Percentiles rank a stretch among this genome's conserved stretches.
These are phyloP conservation scores for Orthochromis indermauri DNA, from an alignment of 2,113 vertebrate genomes.

Conservation along the genomic window DNA sequence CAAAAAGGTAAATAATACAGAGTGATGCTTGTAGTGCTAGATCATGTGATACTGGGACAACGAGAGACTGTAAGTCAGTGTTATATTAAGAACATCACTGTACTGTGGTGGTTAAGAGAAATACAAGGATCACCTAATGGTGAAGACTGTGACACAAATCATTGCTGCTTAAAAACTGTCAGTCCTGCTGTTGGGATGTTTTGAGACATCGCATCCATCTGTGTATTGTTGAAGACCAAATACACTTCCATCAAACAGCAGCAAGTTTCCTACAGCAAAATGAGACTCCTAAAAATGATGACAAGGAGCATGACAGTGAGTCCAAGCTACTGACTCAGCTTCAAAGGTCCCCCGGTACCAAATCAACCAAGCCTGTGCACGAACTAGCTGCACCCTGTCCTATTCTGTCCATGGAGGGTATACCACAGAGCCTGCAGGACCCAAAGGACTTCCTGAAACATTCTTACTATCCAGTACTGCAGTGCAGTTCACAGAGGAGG, in stretches of 20 bases:
- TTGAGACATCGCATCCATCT: not conserved
- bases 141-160: not conserved
- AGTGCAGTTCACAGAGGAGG: not conserved
- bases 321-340: not conserved
- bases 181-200: not conserved
- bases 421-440: not conserved
- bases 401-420: not conserved
- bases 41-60: not conserved
- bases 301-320: not conserved
- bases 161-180: not conserved
- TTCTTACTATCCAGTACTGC: fast-evolving
- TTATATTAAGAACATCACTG: not conserved
- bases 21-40: not conserved
- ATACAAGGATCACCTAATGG: not conserved
- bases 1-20: not conserved
- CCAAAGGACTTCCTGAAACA: not conserved
- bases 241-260: not conserved
- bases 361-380: not conserved
- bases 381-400: not conserved
- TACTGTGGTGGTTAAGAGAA: not conserved
- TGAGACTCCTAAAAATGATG: fast-evolving
- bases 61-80: not conserved
- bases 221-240: not conserved
- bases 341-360: not conserved
- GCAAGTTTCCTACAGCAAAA: not conserved